Percentiles rank a stretch among this genome's conserved stretches.
phyloP scores from a whole-genome alignment of 37 sponge, comb jelly and placozoan genomes.

The Corticium candelabrum region DNA sequence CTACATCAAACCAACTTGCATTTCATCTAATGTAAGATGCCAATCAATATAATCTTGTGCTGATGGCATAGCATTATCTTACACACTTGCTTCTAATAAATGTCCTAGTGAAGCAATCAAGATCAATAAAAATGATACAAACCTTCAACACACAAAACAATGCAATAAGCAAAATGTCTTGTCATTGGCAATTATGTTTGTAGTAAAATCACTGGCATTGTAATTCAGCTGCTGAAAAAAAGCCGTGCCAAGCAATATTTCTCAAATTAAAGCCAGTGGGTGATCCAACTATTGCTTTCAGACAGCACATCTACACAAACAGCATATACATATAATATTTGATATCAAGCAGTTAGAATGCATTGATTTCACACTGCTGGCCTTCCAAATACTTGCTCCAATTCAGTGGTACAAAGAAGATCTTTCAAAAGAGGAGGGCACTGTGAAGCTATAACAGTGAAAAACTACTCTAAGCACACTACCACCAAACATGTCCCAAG shows the following conservation, averaged over 20 bases:
- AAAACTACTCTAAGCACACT: too few relatives aligned
- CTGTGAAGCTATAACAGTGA: background rate
- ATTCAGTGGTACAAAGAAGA: slow-evolving; percentile 33
- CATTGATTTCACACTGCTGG: slow-evolving; percentile 35
- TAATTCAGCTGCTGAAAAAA: slow-evolving; percentile 42
- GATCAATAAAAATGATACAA: background rate
- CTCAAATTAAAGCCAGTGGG: slow-evolving; percentile 68
- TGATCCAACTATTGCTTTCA: slow-evolving; percentile 52
- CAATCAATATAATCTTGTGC: too few relatives aligned
- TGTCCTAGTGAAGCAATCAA: too few relatives aligned
- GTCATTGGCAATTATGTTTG: too few relatives aligned
- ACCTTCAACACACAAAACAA: background rate
- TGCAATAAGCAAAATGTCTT: too few relatives aligned
- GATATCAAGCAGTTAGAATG: too few relatives aligned
- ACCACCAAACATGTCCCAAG: too few relatives aligned
- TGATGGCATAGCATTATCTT: too few relatives aligned
- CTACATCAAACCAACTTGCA: too few relatives aligned
- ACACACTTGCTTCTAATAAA: too few relatives aligned
- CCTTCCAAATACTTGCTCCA: slow-evolving; percentile 28
- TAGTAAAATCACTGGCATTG: slow-evolving; percentile 31
- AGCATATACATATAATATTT: too few relatives aligned
- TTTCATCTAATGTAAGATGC: too few relatives aligned
- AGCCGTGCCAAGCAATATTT: slow-evolving; percentile 79
- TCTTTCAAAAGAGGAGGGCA: slow-evolving; percentile 50
- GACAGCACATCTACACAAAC: slow-evolving; percentile 35